Conservation (phyloP, 2,113 vertebrate species). For the Sylvilagus bachmani region DNA sequence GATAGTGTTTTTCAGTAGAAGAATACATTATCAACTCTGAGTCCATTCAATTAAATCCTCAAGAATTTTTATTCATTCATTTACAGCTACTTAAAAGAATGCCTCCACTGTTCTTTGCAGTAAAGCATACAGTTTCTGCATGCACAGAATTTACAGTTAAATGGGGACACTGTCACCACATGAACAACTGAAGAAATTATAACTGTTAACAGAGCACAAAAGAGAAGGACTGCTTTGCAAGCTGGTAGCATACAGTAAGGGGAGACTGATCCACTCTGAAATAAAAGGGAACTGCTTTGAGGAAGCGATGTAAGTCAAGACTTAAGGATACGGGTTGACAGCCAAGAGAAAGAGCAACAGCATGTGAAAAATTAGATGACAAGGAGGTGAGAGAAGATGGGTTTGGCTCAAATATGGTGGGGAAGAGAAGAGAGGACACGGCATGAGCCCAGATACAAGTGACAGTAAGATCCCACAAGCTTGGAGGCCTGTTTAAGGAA, state of each 20-base stretch:
- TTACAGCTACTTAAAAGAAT: neutral
- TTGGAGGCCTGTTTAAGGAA: neutral
- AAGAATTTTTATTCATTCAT: neutral
- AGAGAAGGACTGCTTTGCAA: neutral
- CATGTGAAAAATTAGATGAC: neutral
- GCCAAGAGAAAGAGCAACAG: neutral
- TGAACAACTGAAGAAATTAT: neutral
- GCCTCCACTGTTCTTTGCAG: neutral
- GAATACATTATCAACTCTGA: neutral
- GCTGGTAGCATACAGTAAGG: neutral
- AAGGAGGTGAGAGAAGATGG: neutral
- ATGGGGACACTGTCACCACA: neutral
- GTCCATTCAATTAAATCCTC: neutral
- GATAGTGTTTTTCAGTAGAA: neutral
- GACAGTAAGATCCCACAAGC: neutral
- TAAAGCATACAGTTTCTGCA: neutral
- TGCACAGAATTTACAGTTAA: neutral
- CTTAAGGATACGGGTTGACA: neutral
- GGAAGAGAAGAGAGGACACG: neutral
- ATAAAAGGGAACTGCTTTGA: neutral
- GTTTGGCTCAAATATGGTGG: neutral
- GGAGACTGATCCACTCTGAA: neutral
- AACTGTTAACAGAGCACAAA: neutral
- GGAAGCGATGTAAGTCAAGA: neutral
- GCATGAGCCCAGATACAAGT: neutral